phyloP scores from a whole-genome alignment of 2,888 invertebrate genomes.

The Myopa tessellatipennis region DNA sequence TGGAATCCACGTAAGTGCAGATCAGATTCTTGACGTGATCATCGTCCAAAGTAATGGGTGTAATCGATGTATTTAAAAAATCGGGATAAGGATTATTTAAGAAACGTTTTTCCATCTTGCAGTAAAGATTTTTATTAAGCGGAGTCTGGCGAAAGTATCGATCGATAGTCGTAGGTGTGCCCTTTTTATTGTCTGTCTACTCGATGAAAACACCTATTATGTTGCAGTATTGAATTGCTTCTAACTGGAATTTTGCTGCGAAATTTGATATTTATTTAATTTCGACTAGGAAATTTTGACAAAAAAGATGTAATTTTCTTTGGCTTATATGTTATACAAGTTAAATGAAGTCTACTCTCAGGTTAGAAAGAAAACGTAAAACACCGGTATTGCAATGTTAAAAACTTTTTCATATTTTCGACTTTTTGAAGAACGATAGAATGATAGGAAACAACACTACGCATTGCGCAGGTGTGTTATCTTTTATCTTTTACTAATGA shows the following conservation, averaged over 20 bases:
- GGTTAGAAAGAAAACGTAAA: neutral
- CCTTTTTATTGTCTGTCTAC: conserved; percentile 21
- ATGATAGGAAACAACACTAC: too few species aligned
- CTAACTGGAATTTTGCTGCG: neutral
- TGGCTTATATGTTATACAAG: neutral
- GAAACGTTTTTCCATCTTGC: conserved; percentile 63
- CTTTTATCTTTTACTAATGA: too few species aligned
- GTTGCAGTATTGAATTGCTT: neutral
- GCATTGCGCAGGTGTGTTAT: too few species aligned
- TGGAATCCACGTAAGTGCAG: conserved; percentile 65
- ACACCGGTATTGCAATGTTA: neutral
- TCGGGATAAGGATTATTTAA: conserved; percentile 65
- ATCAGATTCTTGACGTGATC: conserved; percentile 64
- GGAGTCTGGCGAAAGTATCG: conserved; percentile 27
- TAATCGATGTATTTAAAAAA: conserved; percentile 55
- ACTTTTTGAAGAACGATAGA: too few species aligned
- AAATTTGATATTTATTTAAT: neutral
- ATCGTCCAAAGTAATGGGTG: conserved; percentile 58
- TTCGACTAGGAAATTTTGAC: neutral
- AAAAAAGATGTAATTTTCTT: neutral
- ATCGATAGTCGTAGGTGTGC: conserved; percentile 38
- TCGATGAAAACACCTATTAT: neutral
- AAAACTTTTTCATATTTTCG: too few species aligned
- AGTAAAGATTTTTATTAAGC: neutral
- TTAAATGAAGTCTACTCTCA: neutral